These are phyloP conservation scores for Gryllus longicercus DNA, from an alignment of 2,888 invertebrate species.

Conservation along the genomic window DNA sequence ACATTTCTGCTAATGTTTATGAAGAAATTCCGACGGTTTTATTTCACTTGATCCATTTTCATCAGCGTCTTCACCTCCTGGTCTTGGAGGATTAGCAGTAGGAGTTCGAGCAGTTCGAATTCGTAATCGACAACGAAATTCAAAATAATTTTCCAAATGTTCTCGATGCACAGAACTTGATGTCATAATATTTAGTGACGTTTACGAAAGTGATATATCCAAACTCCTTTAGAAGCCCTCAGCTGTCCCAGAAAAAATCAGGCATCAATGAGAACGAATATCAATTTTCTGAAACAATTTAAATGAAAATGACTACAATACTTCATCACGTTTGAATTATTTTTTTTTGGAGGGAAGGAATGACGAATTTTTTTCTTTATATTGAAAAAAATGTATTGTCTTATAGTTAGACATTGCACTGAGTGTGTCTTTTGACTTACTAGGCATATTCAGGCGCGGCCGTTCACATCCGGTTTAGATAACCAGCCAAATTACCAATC, in stretches of 20 bases:
- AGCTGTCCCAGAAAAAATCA: not conserved
- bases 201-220: not conserved
- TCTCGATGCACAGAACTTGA: conserved; percentile 60
- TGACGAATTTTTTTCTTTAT: too few species aligned
- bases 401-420: too few species aligned
- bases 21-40: conserved; percentile 35
- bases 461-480: too few species aligned
- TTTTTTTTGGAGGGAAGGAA: too few species aligned
- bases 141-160: conserved; percentile 57
- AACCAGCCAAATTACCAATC: too few species aligned
- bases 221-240: not conserved
- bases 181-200: conserved; percentile 48
- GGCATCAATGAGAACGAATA: not conserved
- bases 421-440: too few species aligned
- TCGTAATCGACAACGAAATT: conserved; percentile 51
- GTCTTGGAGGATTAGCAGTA: conserved; percentile 41
- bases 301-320: not conserved
- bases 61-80: conserved; percentile 33
- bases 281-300: not conserved
- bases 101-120: conserved; percentile 53
- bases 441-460: too few species aligned
- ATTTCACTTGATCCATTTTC: conserved; percentile 36
- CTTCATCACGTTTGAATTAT: not conserved
- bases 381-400: too few species aligned
- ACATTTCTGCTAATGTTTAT: conserved; percentile 36